Evolutionary conservation across 2,797 vertebrate genomes (phyloP).

Genomic region (Sebastiscus albofasciatus): DNA sequence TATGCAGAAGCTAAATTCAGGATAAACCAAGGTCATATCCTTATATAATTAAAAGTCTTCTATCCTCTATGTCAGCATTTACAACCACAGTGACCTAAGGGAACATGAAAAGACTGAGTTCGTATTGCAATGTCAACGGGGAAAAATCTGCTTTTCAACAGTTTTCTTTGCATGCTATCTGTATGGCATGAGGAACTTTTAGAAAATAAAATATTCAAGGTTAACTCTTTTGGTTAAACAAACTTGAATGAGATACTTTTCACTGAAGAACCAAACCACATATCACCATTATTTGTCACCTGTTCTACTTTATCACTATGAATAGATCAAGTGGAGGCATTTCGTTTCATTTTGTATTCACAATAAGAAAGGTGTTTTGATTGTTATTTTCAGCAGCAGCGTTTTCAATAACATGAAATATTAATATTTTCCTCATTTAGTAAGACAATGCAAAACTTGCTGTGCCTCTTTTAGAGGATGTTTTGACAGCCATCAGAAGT

Average conservation of each 20-base stretch:
- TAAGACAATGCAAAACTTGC: conserved; percentile 26
- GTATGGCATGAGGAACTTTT: not conserved
- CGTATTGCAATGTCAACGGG: not conserved
- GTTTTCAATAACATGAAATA: conserved; percentile 44
- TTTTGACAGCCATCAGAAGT: conserved; percentile 44
- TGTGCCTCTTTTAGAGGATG: conserved; percentile 1
- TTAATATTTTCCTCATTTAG: conserved; percentile 43
- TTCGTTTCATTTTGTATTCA: conserved; percentile 21
- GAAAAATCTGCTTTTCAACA: not conserved
- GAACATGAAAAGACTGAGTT: not conserved
- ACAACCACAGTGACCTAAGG: not conserved
- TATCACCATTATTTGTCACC: not conserved
- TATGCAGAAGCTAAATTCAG: not conserved
- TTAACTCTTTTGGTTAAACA: not conserved
- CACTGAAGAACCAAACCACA: not conserved
- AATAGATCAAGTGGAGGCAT: conserved; percentile 8
- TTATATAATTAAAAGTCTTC: not conserved
- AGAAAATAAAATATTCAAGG: not conserved
- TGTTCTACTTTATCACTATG: not conserved
- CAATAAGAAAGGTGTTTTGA: conserved; percentile 4
- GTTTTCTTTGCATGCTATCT: not conserved
- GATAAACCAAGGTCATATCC: conserved; percentile 1
- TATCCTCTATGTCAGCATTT: not conserved
- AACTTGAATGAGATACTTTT: not conserved
- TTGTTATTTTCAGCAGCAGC: conserved; percentile 22